Conservation (phyloP, 2,888 invertebrate genomes). For the Caenorhabditis sp. region DNA sequence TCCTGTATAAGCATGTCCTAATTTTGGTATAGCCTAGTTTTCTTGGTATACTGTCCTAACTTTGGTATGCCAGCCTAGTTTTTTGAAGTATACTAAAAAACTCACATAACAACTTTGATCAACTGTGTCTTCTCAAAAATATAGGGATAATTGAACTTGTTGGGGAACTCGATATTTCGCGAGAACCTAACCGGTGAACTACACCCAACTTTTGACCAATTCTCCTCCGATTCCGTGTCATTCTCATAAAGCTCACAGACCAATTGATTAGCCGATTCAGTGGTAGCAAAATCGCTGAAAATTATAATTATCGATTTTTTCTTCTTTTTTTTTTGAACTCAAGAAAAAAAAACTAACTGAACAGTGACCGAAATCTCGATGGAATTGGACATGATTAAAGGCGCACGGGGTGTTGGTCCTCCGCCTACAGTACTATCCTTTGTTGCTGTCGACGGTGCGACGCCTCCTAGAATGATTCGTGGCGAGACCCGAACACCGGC, state of each 20-base stretch:
- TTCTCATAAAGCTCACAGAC: slow-evolving; percentile 44
- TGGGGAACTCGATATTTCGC: slow-evolving; percentile 43
- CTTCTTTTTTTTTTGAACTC: too few species aligned
- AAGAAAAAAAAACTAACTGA: slow-evolving; percentile 24
- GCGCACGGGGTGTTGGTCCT: slow-evolving; percentile 20
- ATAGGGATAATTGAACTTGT: slow-evolving; percentile 50
- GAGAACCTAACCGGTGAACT: slow-evolving; percentile 34
- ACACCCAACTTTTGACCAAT: slow-evolving; percentile 36
- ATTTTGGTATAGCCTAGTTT: too few species aligned
- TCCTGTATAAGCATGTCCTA: too few species aligned
- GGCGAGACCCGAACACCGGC: slow-evolving; percentile 45
- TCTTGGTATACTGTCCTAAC: too few species aligned
- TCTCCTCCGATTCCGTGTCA: slow-evolving; percentile 46
- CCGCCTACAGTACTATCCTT: too few species aligned
- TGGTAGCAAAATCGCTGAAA: slow-evolving; percentile 33
- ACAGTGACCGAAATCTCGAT: slow-evolving; percentile 38
- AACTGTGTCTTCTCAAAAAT: slow-evolving; percentile 55
- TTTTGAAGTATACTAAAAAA: slow-evolving; percentile 3
- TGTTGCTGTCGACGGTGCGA: slow-evolving; percentile 2
- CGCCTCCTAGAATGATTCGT: slow-evolving; percentile 15
- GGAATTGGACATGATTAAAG: slow-evolving; percentile 32
- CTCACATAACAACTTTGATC: slow-evolving; percentile 55
- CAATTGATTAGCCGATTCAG: slow-evolving; percentile 34
- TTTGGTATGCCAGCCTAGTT: not conserved
- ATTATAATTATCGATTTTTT: too few species aligned